Evolutionary conservation across 1,140 invertebrate genomes (phyloP).

Genomic region (Sarcophaga peregrina): DNA sequence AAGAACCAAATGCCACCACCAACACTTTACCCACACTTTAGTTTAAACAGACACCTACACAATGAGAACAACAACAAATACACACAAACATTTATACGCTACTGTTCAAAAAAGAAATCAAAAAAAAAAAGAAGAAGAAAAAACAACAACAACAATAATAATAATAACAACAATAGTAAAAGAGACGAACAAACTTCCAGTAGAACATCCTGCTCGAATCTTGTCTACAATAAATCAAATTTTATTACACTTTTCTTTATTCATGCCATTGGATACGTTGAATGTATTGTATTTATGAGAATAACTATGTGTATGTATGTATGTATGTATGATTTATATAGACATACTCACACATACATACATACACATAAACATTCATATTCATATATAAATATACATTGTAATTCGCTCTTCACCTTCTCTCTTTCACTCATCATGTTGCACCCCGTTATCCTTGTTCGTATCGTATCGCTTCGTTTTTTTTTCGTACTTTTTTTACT

Average conservation of each 20-base stretch:
- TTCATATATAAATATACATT: too few relatives aligned
- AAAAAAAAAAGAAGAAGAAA: background rate
- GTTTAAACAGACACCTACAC: background rate
- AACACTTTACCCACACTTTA: background rate
- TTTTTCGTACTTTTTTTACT: background rate
- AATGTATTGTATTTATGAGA: slow-evolving; percentile 27
- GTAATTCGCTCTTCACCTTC: too few relatives aligned
- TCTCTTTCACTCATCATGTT: too few relatives aligned
- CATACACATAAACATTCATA: background rate
- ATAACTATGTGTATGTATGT: background rate
- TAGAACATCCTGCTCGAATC: slow-evolving; percentile 63
- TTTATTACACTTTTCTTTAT: slow-evolving; percentile 67
- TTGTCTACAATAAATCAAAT: slow-evolving; percentile 67
- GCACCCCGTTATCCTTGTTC: too few relatives aligned
- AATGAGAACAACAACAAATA: background rate
- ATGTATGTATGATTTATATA: slow-evolving; percentile 20
- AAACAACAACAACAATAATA: background rate
- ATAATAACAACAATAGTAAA: slow-evolving; percentile 18
- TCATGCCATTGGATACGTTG: slow-evolving; percentile 53
- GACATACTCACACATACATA: slow-evolving; percentile 4
- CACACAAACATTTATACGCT: background rate
- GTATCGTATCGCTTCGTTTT: too few relatives aligned
- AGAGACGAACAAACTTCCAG: slow-evolving; percentile 40
- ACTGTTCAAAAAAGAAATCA: background rate
- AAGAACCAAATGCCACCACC: background rate